A percentile compares a stretch with the other conserved stretches of the same genome.
These are phyloP conservation scores for Scrobipalpa atriplicella DNA, from an alignment of 2,888 invertebrate genomes.

Conservation along the genomic window DNA sequence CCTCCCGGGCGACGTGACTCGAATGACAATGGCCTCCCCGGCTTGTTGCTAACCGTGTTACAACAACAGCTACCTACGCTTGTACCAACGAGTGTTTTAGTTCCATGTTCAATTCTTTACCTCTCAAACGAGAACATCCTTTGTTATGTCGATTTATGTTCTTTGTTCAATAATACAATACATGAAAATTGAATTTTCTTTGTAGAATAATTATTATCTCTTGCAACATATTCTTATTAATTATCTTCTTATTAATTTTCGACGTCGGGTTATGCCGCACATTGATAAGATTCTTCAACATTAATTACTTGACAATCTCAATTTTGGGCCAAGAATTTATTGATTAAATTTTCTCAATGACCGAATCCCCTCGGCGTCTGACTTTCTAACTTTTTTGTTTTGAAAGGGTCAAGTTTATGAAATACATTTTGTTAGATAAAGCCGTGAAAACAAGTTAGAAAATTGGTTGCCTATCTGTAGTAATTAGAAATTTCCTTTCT, in stretches of 20 bases:
- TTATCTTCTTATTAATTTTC: neutral
- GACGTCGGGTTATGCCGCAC: neutral
- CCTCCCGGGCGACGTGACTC: slow-evolving; percentile 58
- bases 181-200: neutral
- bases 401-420: slow-evolving; percentile 17
- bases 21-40: slow-evolving; percentile 48
- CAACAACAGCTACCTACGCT: slow-evolving; percentile 47
- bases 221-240: neutral
- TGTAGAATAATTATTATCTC: too few species aligned
- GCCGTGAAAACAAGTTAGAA: slow-evolving; percentile 11
- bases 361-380: neutral
- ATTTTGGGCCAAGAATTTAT: slow-evolving; percentile 17
- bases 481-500: slow-evolving; percentile 23
- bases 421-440: slow-evolving; percentile 13
- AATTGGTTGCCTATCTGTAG: slow-evolving; percentile 6
- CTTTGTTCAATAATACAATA: neutral
- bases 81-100: slow-evolving; percentile 43
- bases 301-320: slow-evolving; percentile 16
- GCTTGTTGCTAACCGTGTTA: slow-evolving; percentile 52
- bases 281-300: slow-evolving; percentile 4
- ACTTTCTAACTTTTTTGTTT: slow-evolving; percentile 25
- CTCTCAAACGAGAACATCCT: neutral
- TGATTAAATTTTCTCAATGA: slow-evolving; percentile 26
- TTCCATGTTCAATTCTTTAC: slow-evolving; percentile 19
- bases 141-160: neutral